These are phyloP conservation scores for Patella ulyssiponensis DNA, from an alignment of 2,888 invertebrate species.

Conservation along the genomic window DNA sequence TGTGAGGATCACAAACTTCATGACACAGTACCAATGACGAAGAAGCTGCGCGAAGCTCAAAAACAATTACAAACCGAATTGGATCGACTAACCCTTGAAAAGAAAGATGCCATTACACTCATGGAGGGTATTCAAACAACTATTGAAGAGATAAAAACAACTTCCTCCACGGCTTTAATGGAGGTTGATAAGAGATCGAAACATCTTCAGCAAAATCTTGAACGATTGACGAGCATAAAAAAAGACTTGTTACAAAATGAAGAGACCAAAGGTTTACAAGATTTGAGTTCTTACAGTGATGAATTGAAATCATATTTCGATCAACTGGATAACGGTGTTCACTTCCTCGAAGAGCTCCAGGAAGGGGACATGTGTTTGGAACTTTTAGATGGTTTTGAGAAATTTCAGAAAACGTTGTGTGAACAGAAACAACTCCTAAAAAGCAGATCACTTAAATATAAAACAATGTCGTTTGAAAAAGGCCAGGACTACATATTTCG, in stretches of 20 bases:
- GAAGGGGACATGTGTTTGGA: conserved; percentile 61
- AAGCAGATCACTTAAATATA: conserved; percentile 38
- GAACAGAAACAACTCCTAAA: conserved; percentile 34
- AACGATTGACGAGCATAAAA: conserved; percentile 41
- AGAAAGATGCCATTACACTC: conserved; percentile 38
- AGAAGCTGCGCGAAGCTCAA: conserved; percentile 48
- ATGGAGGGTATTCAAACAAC: conserved; percentile 43
- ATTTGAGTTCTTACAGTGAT: conserved; percentile 42
- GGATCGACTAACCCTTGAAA: conserved; percentile 45
- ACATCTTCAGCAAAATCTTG: conserved; percentile 41
- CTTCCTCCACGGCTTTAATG: conserved; percentile 38
- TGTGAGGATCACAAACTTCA: conserved; percentile 57
- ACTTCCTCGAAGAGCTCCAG: conserved; percentile 55
- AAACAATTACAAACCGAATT: conserved; percentile 52
- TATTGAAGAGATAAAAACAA: conserved; percentile 40
- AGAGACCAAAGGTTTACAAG: conserved; percentile 42
- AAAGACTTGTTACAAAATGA: conserved; percentile 41
- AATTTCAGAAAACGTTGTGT: conserved; percentile 39
- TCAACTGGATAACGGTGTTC: conserved; percentile 47
- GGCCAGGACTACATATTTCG: conserved; percentile 29
- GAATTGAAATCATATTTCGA: conserved; percentile 41
- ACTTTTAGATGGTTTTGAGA: conserved; percentile 47
- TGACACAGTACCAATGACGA: conserved; percentile 50
- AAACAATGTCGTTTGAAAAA: conserved; percentile 38
- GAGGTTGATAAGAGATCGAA: conserved; percentile 45